Percentiles rank a stretch among this genome's conserved stretches.
phyloP scores from a whole-genome alignment of 2,797 vertebrate genomes.

The Hydrophis major region DNA sequence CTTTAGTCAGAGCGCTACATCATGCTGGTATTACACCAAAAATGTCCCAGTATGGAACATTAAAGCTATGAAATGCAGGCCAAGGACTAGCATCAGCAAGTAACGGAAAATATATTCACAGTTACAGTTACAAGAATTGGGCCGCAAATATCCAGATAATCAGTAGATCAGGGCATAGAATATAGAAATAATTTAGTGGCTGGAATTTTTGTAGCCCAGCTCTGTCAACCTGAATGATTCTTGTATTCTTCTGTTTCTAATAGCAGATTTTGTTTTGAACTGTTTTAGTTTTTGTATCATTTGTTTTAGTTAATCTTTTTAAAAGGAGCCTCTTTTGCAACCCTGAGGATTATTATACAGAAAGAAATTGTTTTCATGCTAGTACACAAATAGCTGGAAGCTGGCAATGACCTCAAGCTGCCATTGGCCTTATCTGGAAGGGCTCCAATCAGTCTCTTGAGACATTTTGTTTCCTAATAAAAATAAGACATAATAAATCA shows the following conservation, averaged over 20 bases:
- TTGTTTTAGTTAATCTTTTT: background rate
- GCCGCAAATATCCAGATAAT: background rate
- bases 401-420: constrained; percentile 36
- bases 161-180: background rate
- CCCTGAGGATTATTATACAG: background rate
- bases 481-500: constrained; percentile 38
- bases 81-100: background rate
- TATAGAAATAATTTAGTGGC: background rate
- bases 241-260: background rate
- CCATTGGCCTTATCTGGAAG: constrained; percentile 45
- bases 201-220: background rate
- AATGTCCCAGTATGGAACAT: no score
- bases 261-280: background rate
- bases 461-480: constrained; percentile 26
- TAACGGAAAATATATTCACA: background rate
- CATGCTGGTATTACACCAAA: no score
- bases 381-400: constrained; percentile 23
- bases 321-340: background rate
- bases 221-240: background rate
- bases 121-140: background rate
- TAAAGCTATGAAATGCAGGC: background rate
- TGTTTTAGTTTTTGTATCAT: background rate
- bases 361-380: background rate
- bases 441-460: constrained; percentile 10
- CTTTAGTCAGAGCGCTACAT: background rate